Evolutionary conservation across 2,888 invertebrate genomes (phyloP).

Genomic region (Pycnomerus fuliginosus): DNA sequence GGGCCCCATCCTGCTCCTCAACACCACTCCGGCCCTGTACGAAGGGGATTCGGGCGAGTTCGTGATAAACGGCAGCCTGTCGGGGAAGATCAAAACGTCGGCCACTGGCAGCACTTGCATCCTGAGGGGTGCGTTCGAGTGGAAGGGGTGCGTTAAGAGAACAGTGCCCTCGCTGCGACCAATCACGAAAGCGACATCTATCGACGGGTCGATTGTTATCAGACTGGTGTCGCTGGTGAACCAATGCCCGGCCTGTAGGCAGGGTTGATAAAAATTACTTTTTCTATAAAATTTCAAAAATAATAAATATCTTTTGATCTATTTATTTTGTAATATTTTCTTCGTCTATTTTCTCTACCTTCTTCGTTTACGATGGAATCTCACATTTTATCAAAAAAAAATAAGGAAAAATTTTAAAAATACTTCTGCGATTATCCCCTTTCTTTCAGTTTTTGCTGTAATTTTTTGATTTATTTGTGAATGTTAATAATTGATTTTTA

Average conservation of each 20-base stretch:
- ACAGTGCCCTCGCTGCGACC: constrained; percentile 42
- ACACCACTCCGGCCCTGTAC: constrained; percentile 39
- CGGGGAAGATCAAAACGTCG: constrained; percentile 37
- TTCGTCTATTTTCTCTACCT: no score
- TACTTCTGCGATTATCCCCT: no score
- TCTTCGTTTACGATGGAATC: no score
- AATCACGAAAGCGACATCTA: constrained; percentile 49
- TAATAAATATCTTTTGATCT: no score
- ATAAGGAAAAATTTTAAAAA: no score
- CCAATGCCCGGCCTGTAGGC: constrained; percentile 46
- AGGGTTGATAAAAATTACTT: no score
- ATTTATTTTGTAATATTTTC: no score
- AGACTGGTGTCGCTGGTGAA: constrained; percentile 44
- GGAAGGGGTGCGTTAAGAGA: constrained; percentile 44
- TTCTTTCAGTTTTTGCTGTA: no score
- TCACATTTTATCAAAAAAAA: no score
- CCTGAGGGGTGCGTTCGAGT: constrained; percentile 43
- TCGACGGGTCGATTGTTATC: constrained; percentile 43
- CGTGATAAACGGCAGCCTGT: constrained; percentile 34
- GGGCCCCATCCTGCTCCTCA: constrained; percentile 38
- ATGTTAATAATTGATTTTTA: no score
- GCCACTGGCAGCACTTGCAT: constrained; percentile 42
- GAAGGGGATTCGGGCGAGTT: constrained; percentile 37
- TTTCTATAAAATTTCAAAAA: no score
- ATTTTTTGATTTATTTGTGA: no score